These are phyloP conservation scores for Drosophila subpulchrella DNA, from an alignment of 1,140 invertebrate genomes.

Conservation along the genomic window DNA sequence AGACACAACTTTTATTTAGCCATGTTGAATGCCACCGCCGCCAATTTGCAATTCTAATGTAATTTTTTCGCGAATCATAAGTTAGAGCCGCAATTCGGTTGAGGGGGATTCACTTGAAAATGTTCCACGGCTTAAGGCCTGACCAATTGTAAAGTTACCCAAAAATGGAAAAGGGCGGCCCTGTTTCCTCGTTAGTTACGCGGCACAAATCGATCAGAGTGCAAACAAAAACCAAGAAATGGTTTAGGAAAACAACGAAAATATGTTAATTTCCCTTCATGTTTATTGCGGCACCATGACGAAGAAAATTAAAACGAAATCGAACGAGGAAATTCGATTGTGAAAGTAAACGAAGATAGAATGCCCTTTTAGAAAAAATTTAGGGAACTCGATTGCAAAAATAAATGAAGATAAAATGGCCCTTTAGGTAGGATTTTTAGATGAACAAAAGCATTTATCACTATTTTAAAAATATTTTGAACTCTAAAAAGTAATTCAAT, in stretches of 20 bases:
- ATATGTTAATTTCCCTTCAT: slow-evolving; percentile 74
- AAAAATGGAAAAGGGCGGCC: slow-evolving; percentile 5
- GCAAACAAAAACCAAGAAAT: slow-evolving; percentile 40
- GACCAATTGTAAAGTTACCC: slow-evolving; percentile 68
- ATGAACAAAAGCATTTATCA: too few relatives aligned
- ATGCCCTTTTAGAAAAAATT: slow-evolving; percentile 38
- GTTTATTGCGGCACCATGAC: slow-evolving; percentile 68
- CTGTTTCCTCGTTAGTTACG: slow-evolving; percentile 49
- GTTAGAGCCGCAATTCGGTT: slow-evolving; percentile 50
- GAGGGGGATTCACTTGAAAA: slow-evolving; percentile 60
- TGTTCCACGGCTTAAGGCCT: slow-evolving; percentile 33
- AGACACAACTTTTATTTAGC: slow-evolving; percentile 80
- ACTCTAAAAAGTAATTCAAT: too few relatives aligned
- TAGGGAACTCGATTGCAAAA: background rate
- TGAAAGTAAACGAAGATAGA: slow-evolving; percentile 28
- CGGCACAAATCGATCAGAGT: slow-evolving; percentile 72
- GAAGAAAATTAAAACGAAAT: slow-evolving; percentile 72
- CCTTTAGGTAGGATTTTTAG: slow-evolving; percentile 11
- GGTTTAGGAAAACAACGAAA: slow-evolving; percentile 36
- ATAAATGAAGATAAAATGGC: slow-evolving; percentile 45
- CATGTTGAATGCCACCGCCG: slow-evolving; percentile 60
- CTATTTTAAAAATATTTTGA: background rate
- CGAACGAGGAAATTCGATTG: slow-evolving; percentile 8
- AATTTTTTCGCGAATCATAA: slow-evolving; percentile 83
- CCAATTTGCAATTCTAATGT: slow-evolving; percentile 82